Conservation (phyloP, 2,113 vertebrate genomes). For the Willisornis vidua region DNA sequence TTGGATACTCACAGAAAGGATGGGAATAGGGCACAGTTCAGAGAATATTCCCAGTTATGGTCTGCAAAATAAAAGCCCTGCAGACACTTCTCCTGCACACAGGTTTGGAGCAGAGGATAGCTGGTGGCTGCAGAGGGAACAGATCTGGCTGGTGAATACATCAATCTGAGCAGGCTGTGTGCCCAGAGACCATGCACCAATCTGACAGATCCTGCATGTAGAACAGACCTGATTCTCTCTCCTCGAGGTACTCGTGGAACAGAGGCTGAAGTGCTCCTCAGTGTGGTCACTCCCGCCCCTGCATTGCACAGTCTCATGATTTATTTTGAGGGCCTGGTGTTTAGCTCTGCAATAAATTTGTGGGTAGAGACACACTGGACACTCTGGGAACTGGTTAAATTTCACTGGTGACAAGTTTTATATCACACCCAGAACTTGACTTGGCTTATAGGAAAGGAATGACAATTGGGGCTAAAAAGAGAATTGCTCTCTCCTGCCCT, state of each 20-base stretch:
- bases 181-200: fast-evolving
- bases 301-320: background rate
- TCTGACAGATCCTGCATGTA: background rate
- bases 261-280: background rate
- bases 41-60: background rate
- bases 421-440: background rate
- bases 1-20: background rate
- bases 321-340: background rate
- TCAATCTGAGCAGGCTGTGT: background rate
- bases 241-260: background rate
- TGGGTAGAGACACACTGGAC: background rate
- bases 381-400: background rate
- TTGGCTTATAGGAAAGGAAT: background rate
- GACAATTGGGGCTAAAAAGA: background rate
- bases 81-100: background rate
- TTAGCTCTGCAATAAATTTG: background rate
- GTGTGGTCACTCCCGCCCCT: background rate
- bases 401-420: background rate
- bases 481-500: background rate
- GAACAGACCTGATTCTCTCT: background rate
- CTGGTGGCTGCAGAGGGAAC: background rate
- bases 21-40: background rate
- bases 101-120: too few relatives aligned
- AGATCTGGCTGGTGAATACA: background rate
- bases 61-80: background rate